Percentiles rank a stretch among this genome's conserved stretches.
These are phyloP conservation scores for Beroe ovata DNA, from an alignment of 37 sponge, comb jelly and placozoan genomes.

Conservation along the genomic window DNA sequence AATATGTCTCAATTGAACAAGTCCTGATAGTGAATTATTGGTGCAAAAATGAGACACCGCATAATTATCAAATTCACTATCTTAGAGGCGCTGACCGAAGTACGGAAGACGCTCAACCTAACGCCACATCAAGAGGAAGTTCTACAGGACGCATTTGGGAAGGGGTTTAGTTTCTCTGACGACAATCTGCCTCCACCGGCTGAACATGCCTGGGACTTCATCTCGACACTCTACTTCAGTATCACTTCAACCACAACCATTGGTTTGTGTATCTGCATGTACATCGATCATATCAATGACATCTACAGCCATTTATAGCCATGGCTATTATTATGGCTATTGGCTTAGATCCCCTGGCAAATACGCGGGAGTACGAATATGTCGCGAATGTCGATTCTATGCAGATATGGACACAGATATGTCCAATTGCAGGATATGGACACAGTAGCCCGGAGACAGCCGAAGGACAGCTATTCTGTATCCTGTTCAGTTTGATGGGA, in stretches of 20 bases:
- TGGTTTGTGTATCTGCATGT: conserved; percentile 8
- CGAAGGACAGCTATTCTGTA: conserved; percentile 24
- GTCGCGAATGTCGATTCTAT: too few relatives aligned
- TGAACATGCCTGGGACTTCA: conserved; percentile 54
- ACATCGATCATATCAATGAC: too few relatives aligned
- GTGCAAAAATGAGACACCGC: too few relatives aligned
- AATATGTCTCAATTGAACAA: too few relatives aligned
- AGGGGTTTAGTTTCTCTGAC: conserved; percentile 36
- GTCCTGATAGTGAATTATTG: too few relatives aligned
- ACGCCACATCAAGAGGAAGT: not conserved
- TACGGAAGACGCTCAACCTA: not conserved
- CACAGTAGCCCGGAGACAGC: conserved; percentile 30
- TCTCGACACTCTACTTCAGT: conserved; percentile 57
- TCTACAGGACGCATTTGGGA: conserved; percentile 15
- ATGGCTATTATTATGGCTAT: too few relatives aligned
- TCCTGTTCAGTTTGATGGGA: conserved; percentile 32
- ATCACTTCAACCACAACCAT: conserved; percentile 60
- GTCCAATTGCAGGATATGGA: conserved; percentile 55
- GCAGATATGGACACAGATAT: too few relatives aligned
- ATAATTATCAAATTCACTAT: too few relatives aligned
- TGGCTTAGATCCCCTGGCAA: too few relatives aligned
- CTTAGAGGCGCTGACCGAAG: conserved; percentile 12
- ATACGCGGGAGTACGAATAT: too few relatives aligned
- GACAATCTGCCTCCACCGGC: conserved; percentile 19
- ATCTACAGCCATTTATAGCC: too few relatives aligned